phyloP scores from a whole-genome alignment of 2,797 vertebrate genomes.

The Amniataba percoides region DNA sequence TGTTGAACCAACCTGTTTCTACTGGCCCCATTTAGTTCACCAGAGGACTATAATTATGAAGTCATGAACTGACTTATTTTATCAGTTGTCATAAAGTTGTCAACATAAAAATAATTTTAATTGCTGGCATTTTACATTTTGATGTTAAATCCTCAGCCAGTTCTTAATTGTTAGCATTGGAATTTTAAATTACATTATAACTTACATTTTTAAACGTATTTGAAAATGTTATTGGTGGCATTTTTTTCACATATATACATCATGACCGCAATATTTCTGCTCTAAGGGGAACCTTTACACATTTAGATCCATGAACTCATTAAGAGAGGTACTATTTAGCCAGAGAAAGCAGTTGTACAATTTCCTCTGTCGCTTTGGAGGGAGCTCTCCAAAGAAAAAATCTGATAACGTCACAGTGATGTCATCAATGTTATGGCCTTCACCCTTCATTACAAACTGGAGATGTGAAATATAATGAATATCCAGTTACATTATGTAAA shows the following conservation, averaged over 20 bases:
- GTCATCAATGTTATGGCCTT: not conserved
- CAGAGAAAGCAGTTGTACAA: not conserved
- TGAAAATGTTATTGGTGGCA: not conserved
- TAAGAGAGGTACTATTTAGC: not conserved
- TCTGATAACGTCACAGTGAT: not conserved
- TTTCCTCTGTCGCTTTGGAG: not conserved
- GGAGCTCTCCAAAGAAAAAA: not conserved
- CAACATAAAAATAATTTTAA: not conserved
- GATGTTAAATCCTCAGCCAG: not conserved
- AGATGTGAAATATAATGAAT: not conserved
- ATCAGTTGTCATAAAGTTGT: not conserved
- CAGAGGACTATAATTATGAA: constrained; percentile 18
- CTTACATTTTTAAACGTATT: not conserved
- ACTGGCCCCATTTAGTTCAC: constrained; percentile 26
- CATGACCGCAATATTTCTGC: no score
- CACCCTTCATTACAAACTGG: not conserved
- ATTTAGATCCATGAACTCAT: not conserved
- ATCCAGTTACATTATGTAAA: not conserved
- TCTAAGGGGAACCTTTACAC: not conserved
- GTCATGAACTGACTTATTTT: not conserved
- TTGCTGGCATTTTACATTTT: not conserved
- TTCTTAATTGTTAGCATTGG: not conserved
- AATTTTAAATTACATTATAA: not conserved
- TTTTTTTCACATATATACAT: no score
- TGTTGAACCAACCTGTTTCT: constrained; percentile 38